phyloP scores from a whole-genome alignment of 2,113 vertebrate species.

The Butorides virescens region DNA sequence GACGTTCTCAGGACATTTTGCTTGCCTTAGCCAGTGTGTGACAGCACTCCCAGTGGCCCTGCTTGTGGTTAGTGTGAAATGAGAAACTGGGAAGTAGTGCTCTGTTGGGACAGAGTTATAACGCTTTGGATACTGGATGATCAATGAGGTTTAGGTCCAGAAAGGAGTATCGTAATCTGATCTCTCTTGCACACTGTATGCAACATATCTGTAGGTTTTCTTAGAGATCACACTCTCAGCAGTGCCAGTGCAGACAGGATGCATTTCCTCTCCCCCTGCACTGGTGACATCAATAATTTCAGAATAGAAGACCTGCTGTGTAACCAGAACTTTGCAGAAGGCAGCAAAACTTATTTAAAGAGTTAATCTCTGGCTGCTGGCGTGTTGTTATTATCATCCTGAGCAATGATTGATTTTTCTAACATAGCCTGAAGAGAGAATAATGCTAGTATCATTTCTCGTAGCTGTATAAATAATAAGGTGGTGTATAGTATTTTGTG shows the following conservation, averaged over 20 bases:
- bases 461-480: neutral
- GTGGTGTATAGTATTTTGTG: neutral
- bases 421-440: neutral
- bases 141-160: neutral
- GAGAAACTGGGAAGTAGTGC: neutral
- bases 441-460: neutral
- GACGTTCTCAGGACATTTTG: neutral
- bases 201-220: neutral
- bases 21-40: neutral
- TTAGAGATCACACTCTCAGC: neutral
- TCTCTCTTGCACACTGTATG: neutral
- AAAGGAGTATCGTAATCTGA: neutral
- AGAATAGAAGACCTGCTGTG: neutral
- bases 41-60: neutral
- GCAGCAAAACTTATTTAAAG: neutral
- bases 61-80: neutral
- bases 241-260: neutral
- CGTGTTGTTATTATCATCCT: neutral
- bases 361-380: neutral
- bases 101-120: neutral
- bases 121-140: neutral
- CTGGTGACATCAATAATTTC: neutral
- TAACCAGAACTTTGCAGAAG: neutral
- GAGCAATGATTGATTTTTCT: neutral
- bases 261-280: neutral